phyloP scores from a whole-genome alignment of 92 coral and sea anemone species.

The Meandrina meandrites region DNA sequence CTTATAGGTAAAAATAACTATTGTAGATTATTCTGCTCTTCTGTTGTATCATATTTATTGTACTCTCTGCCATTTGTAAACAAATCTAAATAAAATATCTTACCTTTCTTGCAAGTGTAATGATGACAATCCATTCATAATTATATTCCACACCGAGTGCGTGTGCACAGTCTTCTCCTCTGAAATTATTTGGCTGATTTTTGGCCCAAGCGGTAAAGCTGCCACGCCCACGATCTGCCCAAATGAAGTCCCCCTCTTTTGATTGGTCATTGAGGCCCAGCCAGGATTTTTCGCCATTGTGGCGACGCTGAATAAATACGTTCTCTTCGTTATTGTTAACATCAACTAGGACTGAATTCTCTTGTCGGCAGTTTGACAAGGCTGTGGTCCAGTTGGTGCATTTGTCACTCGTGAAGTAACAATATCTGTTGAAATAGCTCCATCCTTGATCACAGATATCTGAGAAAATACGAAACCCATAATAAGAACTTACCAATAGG shows the following conservation, averaged over 20 bases:
- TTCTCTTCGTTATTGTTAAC: conserved; percentile 26
- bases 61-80: too few species aligned
- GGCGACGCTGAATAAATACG: conserved; percentile 54
- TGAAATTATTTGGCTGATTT: too few species aligned
- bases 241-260: conserved; percentile 26
- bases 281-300: conserved; percentile 51
- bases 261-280: conserved; percentile 37
- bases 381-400: not conserved
- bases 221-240: conserved; percentile 16
- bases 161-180: too few species aligned
- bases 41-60: too few species aligned
- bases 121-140: too few species aligned
- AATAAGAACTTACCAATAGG: too few species aligned
- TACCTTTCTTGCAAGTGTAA: too few species aligned
- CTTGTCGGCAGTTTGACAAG: not conserved
- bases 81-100: too few species aligned
- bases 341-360: not conserved
- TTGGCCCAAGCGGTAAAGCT: too few species aligned
- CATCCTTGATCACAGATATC: not conserved
- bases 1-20: too few species aligned
- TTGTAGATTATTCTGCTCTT: too few species aligned
- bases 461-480: not conserved
- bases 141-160: too few species aligned
- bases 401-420: not conserved
- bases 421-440: not conserved